Conservation (phyloP, 2,113 vertebrate species). For the Apteryx mantelli region DNA sequence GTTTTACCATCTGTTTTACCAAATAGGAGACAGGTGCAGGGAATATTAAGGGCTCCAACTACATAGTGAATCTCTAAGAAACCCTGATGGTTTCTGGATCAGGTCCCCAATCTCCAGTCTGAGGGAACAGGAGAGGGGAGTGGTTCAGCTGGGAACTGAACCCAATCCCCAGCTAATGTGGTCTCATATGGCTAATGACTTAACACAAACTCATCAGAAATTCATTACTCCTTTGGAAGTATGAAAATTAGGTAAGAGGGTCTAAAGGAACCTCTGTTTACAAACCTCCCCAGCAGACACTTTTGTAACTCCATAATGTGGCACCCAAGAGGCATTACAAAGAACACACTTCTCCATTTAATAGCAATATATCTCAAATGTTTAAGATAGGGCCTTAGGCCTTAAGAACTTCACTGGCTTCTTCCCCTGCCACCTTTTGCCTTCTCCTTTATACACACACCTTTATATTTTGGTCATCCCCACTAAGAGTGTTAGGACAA, state of each 20-base stretch:
- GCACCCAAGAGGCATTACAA: background rate
- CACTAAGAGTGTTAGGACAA: background rate
- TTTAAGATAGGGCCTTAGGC: background rate
- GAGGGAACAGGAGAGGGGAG: background rate
- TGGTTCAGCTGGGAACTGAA: background rate
- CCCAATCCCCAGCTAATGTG: too few relatives aligned
- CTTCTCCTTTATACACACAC: background rate
- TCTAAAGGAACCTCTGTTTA: background rate
- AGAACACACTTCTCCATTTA: accelerated
- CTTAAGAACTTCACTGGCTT: background rate
- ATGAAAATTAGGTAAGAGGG: too few relatives aligned
- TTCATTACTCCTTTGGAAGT: background rate
- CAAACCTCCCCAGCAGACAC: background rate
- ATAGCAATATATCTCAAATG: background rate
- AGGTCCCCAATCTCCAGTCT: background rate
- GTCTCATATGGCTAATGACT: background rate
- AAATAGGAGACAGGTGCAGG: background rate
- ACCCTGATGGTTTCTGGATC: background rate
- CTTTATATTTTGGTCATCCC: background rate
- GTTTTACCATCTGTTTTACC: background rate
- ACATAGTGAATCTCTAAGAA: background rate
- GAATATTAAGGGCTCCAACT: background rate
- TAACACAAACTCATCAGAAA: background rate
- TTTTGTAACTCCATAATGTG: background rate
- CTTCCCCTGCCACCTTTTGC: background rate